Evolutionary conservation across 2,888 invertebrate genomes (phyloP), one percentile per base, ranked within the genome.

Genomic region (Tinea trinotella): DNA sequence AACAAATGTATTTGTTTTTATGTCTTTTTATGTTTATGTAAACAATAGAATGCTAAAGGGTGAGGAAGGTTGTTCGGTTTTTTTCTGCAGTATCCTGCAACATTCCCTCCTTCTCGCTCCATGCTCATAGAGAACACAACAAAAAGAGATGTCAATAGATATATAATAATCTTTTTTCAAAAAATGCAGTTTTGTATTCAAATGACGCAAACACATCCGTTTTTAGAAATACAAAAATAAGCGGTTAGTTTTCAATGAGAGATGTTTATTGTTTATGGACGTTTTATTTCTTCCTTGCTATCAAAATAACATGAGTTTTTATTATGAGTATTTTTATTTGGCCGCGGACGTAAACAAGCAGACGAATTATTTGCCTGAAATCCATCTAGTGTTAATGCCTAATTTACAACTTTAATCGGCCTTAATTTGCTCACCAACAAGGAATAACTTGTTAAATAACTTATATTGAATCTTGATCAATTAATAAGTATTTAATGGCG

Each of bases 51-150:
- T 76, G 73, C 68, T 65, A 79, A 76, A 81, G 85, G 83, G 80
- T 76, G 70, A 76, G 71, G 79, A 83, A 84, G 85, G 85, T 82
- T 83, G 82, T 78, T 74, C 76, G 76, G 80, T 85, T 85, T 83
- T n/a, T 85, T 83, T 76, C 69, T 74, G 74, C 71, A 70, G 77
- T 79, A 83, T 84, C 84, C 84, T 82, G 78, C 75, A 71, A 70
- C 62, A 63, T 55, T 58, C 59, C 60, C 62, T 80, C 82, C 66
- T 71, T 64, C 57, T 81, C 72, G 59, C 67, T 59, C 73, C 54
- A 57, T 3, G 1, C 13, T n/a, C 50, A 13, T 13, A 24, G 13
- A 24, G 4, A 12, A 24, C 50, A 19, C 15, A 19, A 18, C 19
- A 46, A 13, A 40, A 48, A 1, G 24, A 22, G 24, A 40, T n/a